phyloP scores from a whole-genome alignment of 1,140 invertebrate species.

The Drosophila kepulauana region DNA sequence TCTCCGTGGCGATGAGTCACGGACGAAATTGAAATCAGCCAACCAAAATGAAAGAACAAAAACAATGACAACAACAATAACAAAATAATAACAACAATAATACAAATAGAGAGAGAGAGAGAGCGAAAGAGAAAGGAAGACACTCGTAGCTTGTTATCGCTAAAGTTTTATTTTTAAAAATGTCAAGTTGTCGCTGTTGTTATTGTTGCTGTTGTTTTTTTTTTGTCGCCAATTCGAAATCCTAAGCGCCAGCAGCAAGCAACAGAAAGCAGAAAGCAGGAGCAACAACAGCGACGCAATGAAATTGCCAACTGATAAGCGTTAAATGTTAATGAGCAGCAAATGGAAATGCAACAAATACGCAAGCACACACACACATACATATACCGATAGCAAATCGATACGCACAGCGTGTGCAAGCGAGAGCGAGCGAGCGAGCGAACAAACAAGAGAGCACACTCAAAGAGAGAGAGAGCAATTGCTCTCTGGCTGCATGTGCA shows the following conservation, averaged over 20 bases:
- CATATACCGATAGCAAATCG: slow-evolving; percentile 45
- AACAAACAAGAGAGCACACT: background rate
- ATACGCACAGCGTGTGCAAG: slow-evolving; percentile 18
- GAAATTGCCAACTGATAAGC: slow-evolving; percentile 33
- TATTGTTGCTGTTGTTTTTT: slow-evolving; percentile 10
- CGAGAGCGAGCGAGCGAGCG: background rate
- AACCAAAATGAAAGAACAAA: slow-evolving; percentile 70
- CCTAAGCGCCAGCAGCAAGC: slow-evolving; percentile 10
- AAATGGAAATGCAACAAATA: slow-evolving; percentile 51
- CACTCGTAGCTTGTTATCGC: slow-evolving; percentile 36
- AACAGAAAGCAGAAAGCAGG: too few relatives aligned
- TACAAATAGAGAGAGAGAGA: background rate
- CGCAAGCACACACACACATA: slow-evolving; percentile 9
- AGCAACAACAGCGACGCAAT: background rate
- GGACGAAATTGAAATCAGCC: slow-evolving; percentile 62
- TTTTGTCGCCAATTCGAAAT: background rate
- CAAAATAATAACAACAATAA: slow-evolving; percentile 4
- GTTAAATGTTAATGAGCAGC: slow-evolving; percentile 40
- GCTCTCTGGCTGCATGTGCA: too few relatives aligned
- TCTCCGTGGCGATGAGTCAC: slow-evolving; percentile 54
- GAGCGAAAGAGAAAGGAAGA: background rate
- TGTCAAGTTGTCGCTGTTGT: slow-evolving; percentile 32
- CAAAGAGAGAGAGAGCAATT: background rate
- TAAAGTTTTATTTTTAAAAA: slow-evolving; percentile 35
- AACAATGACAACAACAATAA: slow-evolving; percentile 25